Conservation (phyloP, 2,888 invertebrate species). For the Pseudococcus longispinus region DNA sequence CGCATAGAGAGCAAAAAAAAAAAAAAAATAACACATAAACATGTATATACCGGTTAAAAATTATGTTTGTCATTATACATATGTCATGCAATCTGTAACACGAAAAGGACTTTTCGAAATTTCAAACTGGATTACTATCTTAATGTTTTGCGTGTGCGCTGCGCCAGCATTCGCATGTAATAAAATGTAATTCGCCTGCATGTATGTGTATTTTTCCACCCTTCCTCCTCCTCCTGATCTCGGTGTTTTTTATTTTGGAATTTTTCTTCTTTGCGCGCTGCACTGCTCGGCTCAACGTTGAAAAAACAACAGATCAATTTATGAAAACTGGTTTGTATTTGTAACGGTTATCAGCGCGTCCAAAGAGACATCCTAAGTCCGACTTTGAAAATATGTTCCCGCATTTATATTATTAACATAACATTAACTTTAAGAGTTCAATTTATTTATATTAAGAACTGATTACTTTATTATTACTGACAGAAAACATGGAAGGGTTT, state of each 20-base stretch:
- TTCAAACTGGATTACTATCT: constrained; percentile 33
- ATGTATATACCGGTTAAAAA: constrained; percentile 36
- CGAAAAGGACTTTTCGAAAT: constrained; percentile 36
- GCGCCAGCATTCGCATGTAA: constrained; percentile 27
- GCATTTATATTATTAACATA: constrained; percentile 46
- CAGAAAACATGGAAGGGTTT: constrained; percentile 41
- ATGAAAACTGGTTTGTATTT: constrained; percentile 43
- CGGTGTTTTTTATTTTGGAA: not conserved
- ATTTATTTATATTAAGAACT: constrained; percentile 43
- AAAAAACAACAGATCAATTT: constrained; percentile 42
- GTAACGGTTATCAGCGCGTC: constrained; percentile 28
- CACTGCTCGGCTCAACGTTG: not conserved
- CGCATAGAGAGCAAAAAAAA: not conserved
- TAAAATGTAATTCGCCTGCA: constrained; percentile 22
- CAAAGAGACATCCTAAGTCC: constrained; percentile 15
- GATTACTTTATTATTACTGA: constrained; percentile 46
- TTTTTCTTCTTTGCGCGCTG: not conserved
- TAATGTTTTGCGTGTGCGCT: constrained; percentile 34
- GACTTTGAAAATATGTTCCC: constrained; percentile 42
- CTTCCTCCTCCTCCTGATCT: not conserved
- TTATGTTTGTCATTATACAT: constrained; percentile 42
- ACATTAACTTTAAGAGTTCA: constrained; percentile 44
- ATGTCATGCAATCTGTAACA: constrained; percentile 43
- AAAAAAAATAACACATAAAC: constrained; percentile 21
- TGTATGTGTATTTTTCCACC: not conserved